Evolutionary conservation across 2,888 invertebrate species (phyloP).

Genomic region (Stenolophus ochropezus): DNA sequence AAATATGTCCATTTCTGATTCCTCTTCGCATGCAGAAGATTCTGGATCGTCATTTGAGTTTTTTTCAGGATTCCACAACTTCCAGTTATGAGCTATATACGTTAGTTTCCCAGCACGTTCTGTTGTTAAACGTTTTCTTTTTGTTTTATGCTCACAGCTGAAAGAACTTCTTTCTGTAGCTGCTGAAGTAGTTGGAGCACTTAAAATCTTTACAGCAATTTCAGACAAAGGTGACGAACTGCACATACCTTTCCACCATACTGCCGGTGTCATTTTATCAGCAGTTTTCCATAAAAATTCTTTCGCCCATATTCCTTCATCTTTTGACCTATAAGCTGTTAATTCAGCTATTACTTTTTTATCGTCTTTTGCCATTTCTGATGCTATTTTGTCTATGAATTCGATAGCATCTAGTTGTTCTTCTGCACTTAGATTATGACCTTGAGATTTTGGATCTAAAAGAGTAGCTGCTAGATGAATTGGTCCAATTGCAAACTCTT

Average conservation of each 20-base stretch:
- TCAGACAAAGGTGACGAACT: background rate
- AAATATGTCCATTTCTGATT: background rate
- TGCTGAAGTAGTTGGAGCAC: background rate
- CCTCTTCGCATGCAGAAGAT: background rate
- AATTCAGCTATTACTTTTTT: background rate
- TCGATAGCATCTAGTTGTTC: slow-evolving; percentile 59
- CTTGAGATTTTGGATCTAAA: slow-evolving; percentile 55
- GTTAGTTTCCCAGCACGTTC: background rate
- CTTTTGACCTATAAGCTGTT: background rate
- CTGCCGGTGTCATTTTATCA: background rate
- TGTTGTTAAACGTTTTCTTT: background rate
- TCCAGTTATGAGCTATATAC: background rate
- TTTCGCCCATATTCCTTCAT: background rate
- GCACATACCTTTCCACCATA: background rate
- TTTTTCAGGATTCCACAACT: background rate
- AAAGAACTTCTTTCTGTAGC: background rate
- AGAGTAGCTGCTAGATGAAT: slow-evolving; percentile 59
- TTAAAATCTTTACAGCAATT: background rate
- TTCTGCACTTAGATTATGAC: slow-evolving; percentile 54
- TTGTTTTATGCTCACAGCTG: background rate
- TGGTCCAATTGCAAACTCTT: slow-evolving; percentile 48
- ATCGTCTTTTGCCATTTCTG: background rate
- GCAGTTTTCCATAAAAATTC: background rate
- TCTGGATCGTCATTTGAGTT: too few relatives aligned
- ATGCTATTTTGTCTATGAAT: slow-evolving; percentile 55